Evolutionary conservation across 2,797 vertebrate genomes (phyloP), one percentile per base, ranked within the genome.

Genomic region (Sebastes cheni): DNA sequence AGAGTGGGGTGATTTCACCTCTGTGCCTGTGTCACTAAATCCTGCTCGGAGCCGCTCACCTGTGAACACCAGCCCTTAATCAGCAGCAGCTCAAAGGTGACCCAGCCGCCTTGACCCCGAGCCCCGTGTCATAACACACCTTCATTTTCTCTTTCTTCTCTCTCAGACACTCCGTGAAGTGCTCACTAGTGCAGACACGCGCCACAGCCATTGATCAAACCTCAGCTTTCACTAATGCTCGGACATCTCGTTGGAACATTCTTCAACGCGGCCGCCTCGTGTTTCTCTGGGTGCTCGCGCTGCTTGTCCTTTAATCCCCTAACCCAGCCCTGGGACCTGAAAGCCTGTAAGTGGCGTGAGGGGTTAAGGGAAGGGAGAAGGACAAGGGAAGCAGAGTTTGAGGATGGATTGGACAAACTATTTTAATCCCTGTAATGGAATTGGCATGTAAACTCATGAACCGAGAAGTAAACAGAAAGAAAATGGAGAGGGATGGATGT

Each of bases 341-440:
- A 93, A 93, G 89, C 90, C 91, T 88, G 85, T 90, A 92, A 94
- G 89, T 94, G 90, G 89, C 77, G 82, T 77, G 75, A 86, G 91
- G 88, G 89, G 88, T 89, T 89, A 90, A 87, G 61, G 79, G 77
- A 87, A 87, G 77, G 70, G 82, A 86, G 86, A 87, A 76, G 80
- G 86, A 89, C 88, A 85, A 87, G 90, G 81, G 80, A 86, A 88
- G 80, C 60, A 65, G 77, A 89, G 88, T 88, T 90, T 87, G 86
- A 89, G 86, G 86, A 91, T 86, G 90, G 90, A 91, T 91, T 90
- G 89, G 83, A 92, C 91, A 95, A 96, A 95, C 93, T 93, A 93
- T 94, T 95, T 94, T 95, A 96, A 96, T 95, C 95, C 94, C 88
- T 82, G 88, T 95, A 95, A 95, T 95, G 95, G 95, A 95, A 94